Percentiles rank a stretch among this genome's conserved stretches.
These are phyloP conservation scores for Pseudorectes ferrugineus DNA, from an alignment of 2,113 vertebrate genomes.

Conservation along the genomic window DNA sequence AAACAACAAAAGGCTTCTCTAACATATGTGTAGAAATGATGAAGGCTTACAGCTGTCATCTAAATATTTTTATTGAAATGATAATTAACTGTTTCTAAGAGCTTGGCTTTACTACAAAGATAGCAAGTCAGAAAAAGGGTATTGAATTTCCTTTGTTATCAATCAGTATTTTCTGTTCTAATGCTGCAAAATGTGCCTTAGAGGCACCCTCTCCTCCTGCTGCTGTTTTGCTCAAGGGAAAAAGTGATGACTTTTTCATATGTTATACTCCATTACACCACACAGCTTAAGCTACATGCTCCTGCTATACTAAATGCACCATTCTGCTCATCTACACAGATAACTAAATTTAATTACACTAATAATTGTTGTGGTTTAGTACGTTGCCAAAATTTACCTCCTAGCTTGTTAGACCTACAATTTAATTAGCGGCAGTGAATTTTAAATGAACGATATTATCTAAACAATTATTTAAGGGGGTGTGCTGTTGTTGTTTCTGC, in stretches of 20 bases:
- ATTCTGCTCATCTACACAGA: conserved; percentile 30
- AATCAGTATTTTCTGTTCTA: conserved; percentile 6
- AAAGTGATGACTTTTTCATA: background rate
- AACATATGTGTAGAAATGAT: background rate
- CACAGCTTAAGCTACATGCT: background rate
- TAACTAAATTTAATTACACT: conserved; percentile 44
- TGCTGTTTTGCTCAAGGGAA: conserved; percentile 1
- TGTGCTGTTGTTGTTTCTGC: background rate
- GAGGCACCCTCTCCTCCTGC: background rate
- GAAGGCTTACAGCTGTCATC: conserved; percentile 32
- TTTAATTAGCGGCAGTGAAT: conserved; percentile 34
- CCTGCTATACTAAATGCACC: background rate
- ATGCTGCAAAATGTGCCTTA: background rate
- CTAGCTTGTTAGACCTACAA: background rate
- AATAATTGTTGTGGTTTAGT: conserved; percentile 44
- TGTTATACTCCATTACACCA: background rate
- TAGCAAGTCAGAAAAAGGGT: background rate
- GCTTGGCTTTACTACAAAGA: conserved; percentile 48
- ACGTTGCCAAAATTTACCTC: background rate
- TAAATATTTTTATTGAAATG: conserved; percentile 29
- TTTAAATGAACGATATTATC: background rate
- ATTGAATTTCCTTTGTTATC: conserved; percentile 27
- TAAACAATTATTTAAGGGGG: background rate
- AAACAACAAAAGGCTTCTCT: background rate
- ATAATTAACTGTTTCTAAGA: conserved; percentile 43